Conservation (phyloP, 1,140 invertebrate species). For the Drosophila ohnishii region DNA sequence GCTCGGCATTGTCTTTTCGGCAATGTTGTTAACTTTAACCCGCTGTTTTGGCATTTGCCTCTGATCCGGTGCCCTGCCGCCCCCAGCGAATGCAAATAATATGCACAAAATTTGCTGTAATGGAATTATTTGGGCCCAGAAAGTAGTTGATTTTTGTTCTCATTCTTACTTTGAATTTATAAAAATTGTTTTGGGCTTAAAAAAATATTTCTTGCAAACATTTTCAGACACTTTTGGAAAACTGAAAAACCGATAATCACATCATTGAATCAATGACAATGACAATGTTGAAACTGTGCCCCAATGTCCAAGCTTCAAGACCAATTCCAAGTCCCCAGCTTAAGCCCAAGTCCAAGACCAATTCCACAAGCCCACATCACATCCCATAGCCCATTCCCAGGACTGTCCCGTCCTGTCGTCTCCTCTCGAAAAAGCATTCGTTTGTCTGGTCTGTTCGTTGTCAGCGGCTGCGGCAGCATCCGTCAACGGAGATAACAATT, state of each 20-base stretch:
- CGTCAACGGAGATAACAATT: conserved; percentile 81
- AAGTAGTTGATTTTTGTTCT: conserved; percentile 1
- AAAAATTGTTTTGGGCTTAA: too few relatives aligned
- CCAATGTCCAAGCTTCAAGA: conserved; percentile 4
- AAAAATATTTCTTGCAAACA: too few relatives aligned
- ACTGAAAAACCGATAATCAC: conserved; percentile 34
- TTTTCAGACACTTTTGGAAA: background rate
- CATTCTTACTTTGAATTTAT: background rate
- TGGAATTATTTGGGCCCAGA: conserved; percentile 45
- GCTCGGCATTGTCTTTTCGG: conserved; percentile 75
- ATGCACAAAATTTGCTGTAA: conserved; percentile 67
- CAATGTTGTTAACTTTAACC: conserved; percentile 77
- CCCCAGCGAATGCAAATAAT: conserved; percentile 66
- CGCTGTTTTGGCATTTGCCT: conserved; percentile 58
- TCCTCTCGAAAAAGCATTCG: conserved; percentile 67
- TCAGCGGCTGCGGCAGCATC: conserved; percentile 76
- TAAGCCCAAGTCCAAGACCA: conserved; percentile 4
- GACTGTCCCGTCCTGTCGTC: conserved; percentile 42
- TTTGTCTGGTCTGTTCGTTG: conserved; percentile 74
- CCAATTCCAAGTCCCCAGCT: conserved; percentile 1
- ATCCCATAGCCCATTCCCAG: conserved; percentile 38
- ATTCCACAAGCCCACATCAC: conserved; percentile 2
- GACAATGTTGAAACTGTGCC: conserved; percentile 31
- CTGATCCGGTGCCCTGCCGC: conserved; percentile 20
- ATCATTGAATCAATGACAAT: conserved; percentile 30